Percentiles rank a stretch among this genome's conserved stretches.
Evolutionary conservation across 2,888 invertebrate genomes (phyloP).

Genomic region (Halocaridina rubra): DNA sequence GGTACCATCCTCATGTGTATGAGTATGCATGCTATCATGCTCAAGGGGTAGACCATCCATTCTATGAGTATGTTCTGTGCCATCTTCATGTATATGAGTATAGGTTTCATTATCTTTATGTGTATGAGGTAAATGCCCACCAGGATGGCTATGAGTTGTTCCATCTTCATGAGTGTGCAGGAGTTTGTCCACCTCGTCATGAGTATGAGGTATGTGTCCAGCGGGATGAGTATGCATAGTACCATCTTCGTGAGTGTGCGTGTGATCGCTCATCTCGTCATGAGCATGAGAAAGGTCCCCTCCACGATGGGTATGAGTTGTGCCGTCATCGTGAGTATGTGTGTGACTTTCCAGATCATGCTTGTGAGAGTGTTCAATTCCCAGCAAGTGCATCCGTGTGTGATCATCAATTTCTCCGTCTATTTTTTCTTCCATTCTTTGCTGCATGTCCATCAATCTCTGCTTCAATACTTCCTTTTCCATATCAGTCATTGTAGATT

Average conservation of each 20-base stretch:
- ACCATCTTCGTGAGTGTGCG: conserved; percentile 41
- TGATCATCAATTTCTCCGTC: conserved; percentile 12
- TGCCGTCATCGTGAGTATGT: conserved; percentile 12
- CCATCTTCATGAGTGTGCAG: conserved; percentile 19
- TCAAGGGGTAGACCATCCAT: too few relatives aligned
- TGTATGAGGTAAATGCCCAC: background rate
- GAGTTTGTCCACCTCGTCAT: background rate
- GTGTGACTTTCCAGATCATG: background rate
- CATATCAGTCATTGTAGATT: conserved; percentile 68
- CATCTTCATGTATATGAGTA: background rate
- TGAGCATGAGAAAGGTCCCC: conserved; percentile 8
- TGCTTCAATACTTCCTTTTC: conserved; percentile 77
- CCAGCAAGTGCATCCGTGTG: background rate
- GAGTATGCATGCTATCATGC: background rate
- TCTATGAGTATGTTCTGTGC: background rate
- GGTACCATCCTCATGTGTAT: conserved; percentile 13
- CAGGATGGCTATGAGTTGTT: conserved; percentile 27
- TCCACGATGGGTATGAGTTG: conserved; percentile 24
- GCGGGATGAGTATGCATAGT: conserved; percentile 32
- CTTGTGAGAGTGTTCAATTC: background rate
- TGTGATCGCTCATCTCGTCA: background rate
- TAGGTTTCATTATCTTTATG: background rate
- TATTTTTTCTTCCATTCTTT: background rate
- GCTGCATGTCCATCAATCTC: conserved; percentile 75
- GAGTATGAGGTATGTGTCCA: background rate